These are phyloP conservation scores for Centropyge bicolor DNA, from an alignment of 2,797 vertebrate species.

Conservation along the genomic window DNA sequence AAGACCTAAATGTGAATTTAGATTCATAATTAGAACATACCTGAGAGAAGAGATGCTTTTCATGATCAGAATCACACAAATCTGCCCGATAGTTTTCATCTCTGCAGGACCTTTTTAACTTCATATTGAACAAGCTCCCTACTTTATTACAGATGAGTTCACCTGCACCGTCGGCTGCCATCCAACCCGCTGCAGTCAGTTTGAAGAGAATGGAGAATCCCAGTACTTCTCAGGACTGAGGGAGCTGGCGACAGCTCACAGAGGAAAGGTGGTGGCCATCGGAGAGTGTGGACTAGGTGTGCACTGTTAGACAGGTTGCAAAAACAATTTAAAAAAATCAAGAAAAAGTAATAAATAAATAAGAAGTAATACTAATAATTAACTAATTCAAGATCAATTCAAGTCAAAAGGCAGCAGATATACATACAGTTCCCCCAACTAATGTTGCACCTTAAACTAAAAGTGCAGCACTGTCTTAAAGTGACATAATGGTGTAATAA, in stretches of 20 bases:
- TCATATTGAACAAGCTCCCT: neutral
- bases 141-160: constrained; percentile 86
- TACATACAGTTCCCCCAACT: no score
- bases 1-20: neutral
- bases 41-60: no score
- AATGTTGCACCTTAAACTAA: neutral
- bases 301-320: constrained; percentile 18
- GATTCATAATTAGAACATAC: neutral
- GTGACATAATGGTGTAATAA: neutral
- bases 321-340: no score
- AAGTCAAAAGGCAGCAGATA: neutral
- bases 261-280: constrained; percentile 91
- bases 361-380: neutral
- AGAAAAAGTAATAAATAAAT: neutral
- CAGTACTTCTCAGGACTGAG: constrained; percentile 87
- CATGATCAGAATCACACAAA: no score
- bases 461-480: no score
- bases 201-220: constrained; percentile 87
- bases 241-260: constrained; percentile 85
- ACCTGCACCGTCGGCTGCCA: constrained; percentile 96
- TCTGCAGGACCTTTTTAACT: neutral
- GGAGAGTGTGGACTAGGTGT: constrained; percentile 97
- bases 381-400: no score
- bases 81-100: neutral
- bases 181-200: constrained; percentile 93